A percentile compares a stretch with the other conserved stretches of the same genome.
Conservation (phyloP, 2,113 vertebrate genomes). For the Charina bottae region DNA sequence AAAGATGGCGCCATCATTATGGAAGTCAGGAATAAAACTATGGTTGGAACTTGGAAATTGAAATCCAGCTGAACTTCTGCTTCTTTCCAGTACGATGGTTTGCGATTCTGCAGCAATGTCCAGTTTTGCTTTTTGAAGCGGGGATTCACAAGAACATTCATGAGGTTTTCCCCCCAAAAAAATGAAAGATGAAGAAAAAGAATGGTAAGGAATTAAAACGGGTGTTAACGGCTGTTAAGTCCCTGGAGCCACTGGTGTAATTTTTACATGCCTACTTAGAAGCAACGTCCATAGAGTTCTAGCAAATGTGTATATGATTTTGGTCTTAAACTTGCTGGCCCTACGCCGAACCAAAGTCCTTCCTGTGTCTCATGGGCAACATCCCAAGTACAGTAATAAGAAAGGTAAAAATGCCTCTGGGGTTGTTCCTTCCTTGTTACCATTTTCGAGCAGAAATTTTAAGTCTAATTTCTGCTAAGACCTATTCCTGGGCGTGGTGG, state of each 20-base stretch:
- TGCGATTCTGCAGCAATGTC: background rate
- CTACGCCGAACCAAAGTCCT: background rate
- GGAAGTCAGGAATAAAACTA: constrained; percentile 9
- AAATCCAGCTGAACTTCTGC: background rate
- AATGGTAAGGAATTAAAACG: background rate
- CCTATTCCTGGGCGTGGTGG: no score
- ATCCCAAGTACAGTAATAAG: background rate
- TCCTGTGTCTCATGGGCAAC: background rate
- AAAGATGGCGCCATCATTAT: background rate
- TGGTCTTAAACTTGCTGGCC: background rate
- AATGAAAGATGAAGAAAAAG: background rate
- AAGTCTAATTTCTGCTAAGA: constrained; percentile 63
- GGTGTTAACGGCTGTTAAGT: no score
- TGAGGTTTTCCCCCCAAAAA: background rate
- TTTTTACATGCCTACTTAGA: background rate
- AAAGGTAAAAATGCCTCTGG: background rate
- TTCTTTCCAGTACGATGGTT: background rate
- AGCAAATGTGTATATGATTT: background rate
- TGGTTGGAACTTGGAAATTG: constrained; percentile 2
- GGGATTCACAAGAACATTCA: constrained; percentile 1
- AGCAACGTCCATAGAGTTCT: background rate
- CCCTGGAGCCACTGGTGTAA: background rate
- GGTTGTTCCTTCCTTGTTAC: constrained; percentile 37
- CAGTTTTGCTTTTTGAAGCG: background rate
- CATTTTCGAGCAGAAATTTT: background rate